A percentile compares a stretch with the other conserved stretches of the same genome.
Evolutionary conservation across 2,888 invertebrate species (phyloP).

Genomic region (Lepidochrysops patricia): DNA sequence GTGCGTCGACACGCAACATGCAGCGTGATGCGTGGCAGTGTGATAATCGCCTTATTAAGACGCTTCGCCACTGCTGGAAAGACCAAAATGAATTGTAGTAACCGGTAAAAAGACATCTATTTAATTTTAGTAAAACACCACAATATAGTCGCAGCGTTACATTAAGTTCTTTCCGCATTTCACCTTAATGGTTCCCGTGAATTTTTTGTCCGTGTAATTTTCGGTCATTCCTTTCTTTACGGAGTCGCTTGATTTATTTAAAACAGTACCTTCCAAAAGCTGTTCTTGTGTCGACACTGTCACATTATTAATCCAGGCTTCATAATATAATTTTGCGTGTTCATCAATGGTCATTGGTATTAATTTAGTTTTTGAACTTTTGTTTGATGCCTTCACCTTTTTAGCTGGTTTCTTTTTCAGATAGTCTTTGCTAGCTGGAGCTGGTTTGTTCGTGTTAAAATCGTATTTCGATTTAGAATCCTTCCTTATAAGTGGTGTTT

Average conservation of each 20-base stretch:
- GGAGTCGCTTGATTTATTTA: conserved; percentile 29
- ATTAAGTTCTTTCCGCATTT: background rate
- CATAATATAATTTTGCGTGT: conserved; percentile 53
- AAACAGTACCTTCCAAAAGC: conserved; percentile 28
- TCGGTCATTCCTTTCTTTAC: conserved; percentile 33
- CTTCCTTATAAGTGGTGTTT: background rate
- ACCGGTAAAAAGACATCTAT: background rate
- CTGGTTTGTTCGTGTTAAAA: background rate
- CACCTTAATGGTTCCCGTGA: conserved; percentile 37
- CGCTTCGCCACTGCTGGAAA: no score
- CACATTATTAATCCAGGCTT: conserved; percentile 54
- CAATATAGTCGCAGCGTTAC: background rate
- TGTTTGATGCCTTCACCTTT: conserved; percentile 32
- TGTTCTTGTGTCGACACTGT: conserved; percentile 38
- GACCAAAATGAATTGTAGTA: no score
- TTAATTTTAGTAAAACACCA: background rate
- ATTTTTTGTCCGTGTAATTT: conserved; percentile 39
- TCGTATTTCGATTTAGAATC: background rate
- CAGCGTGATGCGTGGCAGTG: no score
- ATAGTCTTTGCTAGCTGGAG: background rate
- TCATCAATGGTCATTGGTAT: conserved; percentile 36
- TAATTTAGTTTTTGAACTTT: conserved; percentile 36
- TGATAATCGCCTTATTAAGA: no score
- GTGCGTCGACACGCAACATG: no score
- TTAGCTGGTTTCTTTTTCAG: conserved; percentile 27